Evolutionary conservation across 2,888 invertebrate genomes (phyloP).

Genomic region (Slavum lentiscoides): DNA sequence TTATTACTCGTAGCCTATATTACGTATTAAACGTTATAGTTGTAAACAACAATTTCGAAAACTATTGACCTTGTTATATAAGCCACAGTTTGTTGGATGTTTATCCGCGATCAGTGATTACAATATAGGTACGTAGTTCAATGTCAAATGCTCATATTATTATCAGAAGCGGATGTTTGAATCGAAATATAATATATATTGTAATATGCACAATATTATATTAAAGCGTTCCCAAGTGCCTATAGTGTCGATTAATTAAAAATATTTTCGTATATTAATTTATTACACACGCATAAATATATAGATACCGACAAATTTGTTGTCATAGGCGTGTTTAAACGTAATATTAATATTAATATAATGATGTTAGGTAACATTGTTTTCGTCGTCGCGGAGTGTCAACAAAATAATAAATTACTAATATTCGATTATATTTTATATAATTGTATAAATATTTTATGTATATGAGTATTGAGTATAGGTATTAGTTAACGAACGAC

Average conservation of each 20-base stretch:
- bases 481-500: background rate
- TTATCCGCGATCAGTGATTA: background rate
- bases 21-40: background rate
- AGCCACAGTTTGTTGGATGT: slow-evolving; percentile 1
- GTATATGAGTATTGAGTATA: too few relatives aligned
- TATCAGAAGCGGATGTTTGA: slow-evolving; percentile 30
- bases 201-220: background rate
- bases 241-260: background rate
- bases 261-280: background rate
- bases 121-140: slow-evolving; percentile 38
- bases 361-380: background rate
- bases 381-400: too few relatives aligned
- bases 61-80: slow-evolving; percentile 31
- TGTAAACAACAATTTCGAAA: slow-evolving; percentile 32
- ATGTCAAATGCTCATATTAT: slow-evolving; percentile 19
- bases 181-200: background rate
- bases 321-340: background rate
- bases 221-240: background rate
- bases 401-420: too few relatives aligned
- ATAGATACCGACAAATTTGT: background rate
- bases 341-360: background rate
- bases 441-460: too few relatives aligned
- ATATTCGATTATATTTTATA: too few relatives aligned
- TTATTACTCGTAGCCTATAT: slow-evolving; percentile 5
- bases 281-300: too few relatives aligned